Evolutionary conservation across 2,797 vertebrate genomes (phyloP), one percentile per base, ranked within the genome.

Genomic region (Mastacembelus armatus): DNA sequence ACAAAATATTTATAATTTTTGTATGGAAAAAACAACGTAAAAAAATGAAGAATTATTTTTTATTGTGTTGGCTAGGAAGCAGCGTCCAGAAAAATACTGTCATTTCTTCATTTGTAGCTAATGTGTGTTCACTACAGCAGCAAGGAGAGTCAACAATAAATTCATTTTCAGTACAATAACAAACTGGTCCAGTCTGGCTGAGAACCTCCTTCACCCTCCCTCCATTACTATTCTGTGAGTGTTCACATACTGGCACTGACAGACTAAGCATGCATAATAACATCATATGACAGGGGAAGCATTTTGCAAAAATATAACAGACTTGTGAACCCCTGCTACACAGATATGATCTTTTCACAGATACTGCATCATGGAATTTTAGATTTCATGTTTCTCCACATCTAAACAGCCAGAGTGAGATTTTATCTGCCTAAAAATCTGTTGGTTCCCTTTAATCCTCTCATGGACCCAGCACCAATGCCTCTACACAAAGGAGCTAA

Each of bases 1-100:
- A 95, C 93, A 96, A 96, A 95, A 96, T 94, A 94, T 94, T 94
- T 95, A 93, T 94, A 94, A 93, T 94, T 94, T 93, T 94, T 95
- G 85, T 94, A 94, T 90, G 79, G 77, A 90, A 85, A 86, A 87
- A 86, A 87, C 72, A 81, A 74, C 81, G 80, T 84, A 88, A 83
- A 81, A 77, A 86, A 87, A 88, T 22, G 32, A 95, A 74, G 91
- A 95, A 95, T 96, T 94, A 95, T 92, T 97, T 97, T 99, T 98
- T 98, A 96, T 98, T 98, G 96, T 96, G 94, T 98, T 97, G 94
- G 92, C 93, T 94, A 95, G 94, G 92, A 93, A 93, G 91, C 57
- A 49, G 78, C 93, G 91, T 95, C 94, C 90, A 76, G 92, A 95
- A 93, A 68, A 77, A 95, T 92, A 93, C 93, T 94, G 94, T 97